These are phyloP conservation scores for Onychomys leucogaster DNA, from an alignment of 2,797 vertebrate species.

Conservation along the genomic window DNA sequence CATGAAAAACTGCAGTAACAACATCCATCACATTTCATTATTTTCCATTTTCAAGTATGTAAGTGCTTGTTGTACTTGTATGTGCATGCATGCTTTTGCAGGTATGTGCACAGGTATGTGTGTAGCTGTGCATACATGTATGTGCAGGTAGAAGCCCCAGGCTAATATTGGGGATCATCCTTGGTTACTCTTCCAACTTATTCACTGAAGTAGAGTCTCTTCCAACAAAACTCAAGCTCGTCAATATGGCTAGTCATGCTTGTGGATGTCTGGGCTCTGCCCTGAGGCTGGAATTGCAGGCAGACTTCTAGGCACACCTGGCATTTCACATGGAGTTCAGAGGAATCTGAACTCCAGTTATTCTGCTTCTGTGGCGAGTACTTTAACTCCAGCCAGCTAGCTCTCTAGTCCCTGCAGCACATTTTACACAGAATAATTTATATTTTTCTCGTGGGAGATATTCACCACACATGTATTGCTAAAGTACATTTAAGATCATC, in stretches of 20 bases:
- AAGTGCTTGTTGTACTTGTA: background rate
- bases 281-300: background rate
- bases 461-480: background rate
- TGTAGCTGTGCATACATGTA: background rate
- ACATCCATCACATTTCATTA: background rate
- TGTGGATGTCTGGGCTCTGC: background rate
- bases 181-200: background rate
- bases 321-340: background rate
- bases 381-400: background rate
- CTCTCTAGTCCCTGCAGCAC: background rate
- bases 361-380: background rate
- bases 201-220: background rate
- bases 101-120: too few relatives aligned
- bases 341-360: background rate
- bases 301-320: background rate
- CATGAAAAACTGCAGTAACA: background rate
- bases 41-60: background rate
- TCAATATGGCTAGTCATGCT: background rate
- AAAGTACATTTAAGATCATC: background rate
- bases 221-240: background rate
- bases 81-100: background rate
- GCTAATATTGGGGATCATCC: background rate
- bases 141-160: background rate
- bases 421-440: background rate
- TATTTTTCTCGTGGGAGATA: background rate